Evolutionary conservation across 2,888 invertebrate species (phyloP), one percentile per base, ranked within the genome.

Genomic region (Drymonia ruficornis): DNA sequence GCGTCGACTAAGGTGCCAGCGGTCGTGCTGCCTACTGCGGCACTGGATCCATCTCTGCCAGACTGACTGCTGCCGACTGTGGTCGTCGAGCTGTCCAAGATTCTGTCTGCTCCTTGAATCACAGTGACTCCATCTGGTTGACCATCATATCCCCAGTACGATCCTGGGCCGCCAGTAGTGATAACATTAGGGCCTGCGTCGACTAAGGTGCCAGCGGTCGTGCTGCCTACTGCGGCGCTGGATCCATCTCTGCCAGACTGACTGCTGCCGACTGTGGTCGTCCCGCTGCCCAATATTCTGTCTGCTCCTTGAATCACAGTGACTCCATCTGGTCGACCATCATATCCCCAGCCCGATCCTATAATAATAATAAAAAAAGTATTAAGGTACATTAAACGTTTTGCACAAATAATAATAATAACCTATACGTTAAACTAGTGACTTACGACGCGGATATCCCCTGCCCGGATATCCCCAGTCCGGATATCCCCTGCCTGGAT

Each of bases 251-350:
- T 2, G 38, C 38, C 38, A 5, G 38, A 13, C 4, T 38, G 15
- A 38, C n/a, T 38, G 38, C 38, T 38, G 38, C 38, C 38, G 11
- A 38, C n/a, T 3, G n/a, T 38, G 38, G 38, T 38, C 38, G 38
- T 15, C 7, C n/a, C 3, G 15, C n/a, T 38, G 15, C n/a, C n/a
- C 5, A 12, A n/a, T 7, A 12, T 8, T 12, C 9, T 31, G 31
- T 31, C 31, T 31, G 11, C 31, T 31, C 31, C 31, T 7, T 31
- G 9, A 31, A 31, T 9, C 7, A 31, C 31, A 11, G 31, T 31
- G 31, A 31, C n/a, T 38, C 15, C 38, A n/a, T 3, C 38, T 15
- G 38, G 38, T 3, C 6, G 2, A 38, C 38, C 38, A n/a, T 11
- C 13, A 7, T n/a, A 6, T 6, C n/a, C 13, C 13, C n/a, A 36